A percentile compares a stretch with the other conserved stretches of the same genome.
Conservation (phyloP, 2,113 vertebrate species). For the Meles meles region DNA sequence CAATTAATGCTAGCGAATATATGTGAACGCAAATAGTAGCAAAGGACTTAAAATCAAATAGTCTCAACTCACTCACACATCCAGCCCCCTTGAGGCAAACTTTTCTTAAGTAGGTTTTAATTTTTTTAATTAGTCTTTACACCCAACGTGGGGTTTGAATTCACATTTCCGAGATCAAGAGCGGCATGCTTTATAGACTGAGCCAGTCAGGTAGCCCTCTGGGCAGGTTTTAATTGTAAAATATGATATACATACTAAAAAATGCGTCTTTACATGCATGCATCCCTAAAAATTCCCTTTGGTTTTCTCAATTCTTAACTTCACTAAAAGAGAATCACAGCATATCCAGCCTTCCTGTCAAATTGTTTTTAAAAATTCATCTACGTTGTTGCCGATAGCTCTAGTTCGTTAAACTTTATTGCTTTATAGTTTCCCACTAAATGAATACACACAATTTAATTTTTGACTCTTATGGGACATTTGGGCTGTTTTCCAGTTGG, state of each 20-base stretch:
- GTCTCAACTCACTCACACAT: background rate
- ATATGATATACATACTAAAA: background rate
- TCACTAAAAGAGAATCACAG: background rate
- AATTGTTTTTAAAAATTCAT: background rate
- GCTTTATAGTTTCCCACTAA: background rate
- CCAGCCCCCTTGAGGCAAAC: background rate
- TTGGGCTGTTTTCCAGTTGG: background rate
- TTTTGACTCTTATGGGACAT: background rate
- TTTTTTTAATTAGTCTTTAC: background rate
- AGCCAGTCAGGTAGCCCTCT: background rate
- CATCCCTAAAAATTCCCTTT: background rate
- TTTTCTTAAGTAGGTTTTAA: background rate
- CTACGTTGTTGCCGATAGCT: background rate
- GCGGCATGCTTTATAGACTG: background rate
- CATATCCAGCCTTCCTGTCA: background rate
- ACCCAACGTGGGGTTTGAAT: background rate
- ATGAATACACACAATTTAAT: background rate
- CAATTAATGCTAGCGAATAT: background rate
- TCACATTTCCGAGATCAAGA: background rate
- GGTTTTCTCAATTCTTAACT: background rate
- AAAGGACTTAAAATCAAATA: background rate
- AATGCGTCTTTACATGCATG: background rate
- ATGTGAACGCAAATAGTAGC: background rate
- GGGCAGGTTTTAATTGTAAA: background rate
- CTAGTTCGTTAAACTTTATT: background rate